Percentiles rank a stretch among this genome's conserved stretches.
Conservation (phyloP, 2,888 invertebrate species). For the Anaspis maculata region DNA sequence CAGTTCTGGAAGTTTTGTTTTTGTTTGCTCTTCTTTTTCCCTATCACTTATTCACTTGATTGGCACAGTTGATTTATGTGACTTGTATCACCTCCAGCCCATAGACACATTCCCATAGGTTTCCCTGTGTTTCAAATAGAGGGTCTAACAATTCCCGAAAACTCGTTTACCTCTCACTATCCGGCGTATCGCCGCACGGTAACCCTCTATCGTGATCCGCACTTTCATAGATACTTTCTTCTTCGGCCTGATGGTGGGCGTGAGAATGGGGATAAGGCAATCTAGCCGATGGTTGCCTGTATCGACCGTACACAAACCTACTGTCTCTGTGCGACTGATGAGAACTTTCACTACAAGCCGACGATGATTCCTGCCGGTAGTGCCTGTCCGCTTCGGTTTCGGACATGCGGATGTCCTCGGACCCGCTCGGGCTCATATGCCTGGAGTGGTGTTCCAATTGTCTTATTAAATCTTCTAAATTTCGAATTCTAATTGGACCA, state of each 20-base stretch:
- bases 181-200: conserved; percentile 72
- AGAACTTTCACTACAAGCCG: conserved; percentile 64
- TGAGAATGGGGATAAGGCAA: conserved; percentile 38
- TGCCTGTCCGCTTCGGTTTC: conserved; percentile 79
- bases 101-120: too few relatives aligned
- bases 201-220: conserved; percentile 63
- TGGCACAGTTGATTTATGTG: too few relatives aligned
- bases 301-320: conserved; percentile 62
- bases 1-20: too few relatives aligned
- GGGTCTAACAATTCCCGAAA: too few relatives aligned
- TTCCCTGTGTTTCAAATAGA: too few relatives aligned
- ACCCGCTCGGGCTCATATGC: conserved; percentile 86
- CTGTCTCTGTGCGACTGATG: conserved; percentile 70
- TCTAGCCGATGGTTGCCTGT: conserved; percentile 44
- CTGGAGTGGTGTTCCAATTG: conserved; percentile 82
- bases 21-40: too few relatives aligned
- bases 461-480: conserved; percentile 82
- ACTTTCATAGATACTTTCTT: conserved; percentile 82
- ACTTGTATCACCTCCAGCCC: too few relatives aligned
- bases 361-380: conserved; percentile 63
- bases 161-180: conserved; percentile 88
- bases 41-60: too few relatives aligned
- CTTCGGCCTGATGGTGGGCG: conserved; percentile 53
- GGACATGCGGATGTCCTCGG: conserved; percentile 82
- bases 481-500: conserved; percentile 82